Evolutionary conservation across 1,140 invertebrate species (phyloP), one percentile per base, ranked within the genome.

Genomic region (Harpegnathos saltator): DNA sequence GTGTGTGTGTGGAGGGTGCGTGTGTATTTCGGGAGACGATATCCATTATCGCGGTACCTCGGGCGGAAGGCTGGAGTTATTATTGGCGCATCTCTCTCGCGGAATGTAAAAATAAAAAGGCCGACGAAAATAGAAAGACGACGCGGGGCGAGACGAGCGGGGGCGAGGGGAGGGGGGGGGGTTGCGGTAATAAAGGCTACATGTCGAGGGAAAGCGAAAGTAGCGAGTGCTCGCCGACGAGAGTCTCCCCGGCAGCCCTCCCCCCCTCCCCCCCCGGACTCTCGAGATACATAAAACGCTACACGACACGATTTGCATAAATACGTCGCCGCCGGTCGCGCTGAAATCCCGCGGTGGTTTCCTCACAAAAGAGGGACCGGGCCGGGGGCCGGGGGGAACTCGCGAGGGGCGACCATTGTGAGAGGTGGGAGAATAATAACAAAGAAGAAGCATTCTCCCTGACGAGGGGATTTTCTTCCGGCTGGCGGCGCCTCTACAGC

Each of bases 341-440:
- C 48, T 77, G 62, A 75, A 66, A 54, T 68, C 68, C 15, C 61
- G 48, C 74, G 17, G 24, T 12, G 58, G 29, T 17, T 63, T 19
- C 7, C 48, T 14, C 4, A 33, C 62, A 77, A 66, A 77, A n/a
- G 19, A 15, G 66, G 66, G 22, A 17, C 22, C 14, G 61, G 22
- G n/a, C n/a, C n/a, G n/a, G n/a, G n/a, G n/a, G n/a, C n/a, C n/a
- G n/a, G n/a, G n/a, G n/a, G 14, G 3, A 9, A 1, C 14, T 77
- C 26, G 19, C 44, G 44, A 19, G 54, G n/a, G n/a, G 3, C 19
- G 62, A 11, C 5, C 26, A 24, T 75, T 65, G 26, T 17, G 24
- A 29, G 1, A 52, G 68, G 74, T 77, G 29, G 29, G 56, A 24
- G 48, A 77, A 77, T 77, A 77, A 77, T 68, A 77, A 77, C 19